Base-by-base conservation (phyloP, 2,113 vertebrate genomes). In the Alethe castanea region DNA sequence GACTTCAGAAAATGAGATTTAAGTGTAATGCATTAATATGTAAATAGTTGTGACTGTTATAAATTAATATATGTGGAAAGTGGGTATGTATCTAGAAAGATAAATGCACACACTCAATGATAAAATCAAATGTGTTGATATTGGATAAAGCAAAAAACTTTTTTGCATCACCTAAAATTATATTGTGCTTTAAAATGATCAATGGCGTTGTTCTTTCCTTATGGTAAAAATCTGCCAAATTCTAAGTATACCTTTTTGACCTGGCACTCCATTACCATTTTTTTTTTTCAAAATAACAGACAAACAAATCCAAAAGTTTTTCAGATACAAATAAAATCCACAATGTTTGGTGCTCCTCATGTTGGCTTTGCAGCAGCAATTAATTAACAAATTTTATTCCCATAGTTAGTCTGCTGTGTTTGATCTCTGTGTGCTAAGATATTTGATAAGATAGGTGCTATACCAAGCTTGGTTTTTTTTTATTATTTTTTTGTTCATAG, bases 311-410 rank as follows among this genome's bases (percentile, higher is more conserved):
- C 29, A 8, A 73, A 88, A 26, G 26, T 70, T 94, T 94, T 83
- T 91, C 67, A 78, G 61, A 80, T n/a, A 54, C 29, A 69, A 92
- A 93, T 85, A 92, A 95, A 95, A 77, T 78, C 73, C 38, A 59
- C 50, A 65, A 18, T 77, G 35, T 33, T 92, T 90, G 38, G 28
- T 29, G 0, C 7, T 77, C 23, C 26, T 93, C 3, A 0, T 73
- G 23, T 90, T 78, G 69, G n/a, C 62, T 88, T 90, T 95, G 35
- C 84, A 95, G 57, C 82, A 65, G 57, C 86, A 86, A 72, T 92
- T 96, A 85, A 84, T 96, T 96, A 97, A 94, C 59, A 86, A 83
- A 93, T 71, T 38, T 33, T 79, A 65, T 79, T 76, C 40, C 50
- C 82, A 56, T 45, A 86, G 88, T 50, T 92, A 57, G 81, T 59